phyloP scores from a whole-genome alignment of 2,113 vertebrate genomes.

The Cranoglanis bouderius region DNA sequence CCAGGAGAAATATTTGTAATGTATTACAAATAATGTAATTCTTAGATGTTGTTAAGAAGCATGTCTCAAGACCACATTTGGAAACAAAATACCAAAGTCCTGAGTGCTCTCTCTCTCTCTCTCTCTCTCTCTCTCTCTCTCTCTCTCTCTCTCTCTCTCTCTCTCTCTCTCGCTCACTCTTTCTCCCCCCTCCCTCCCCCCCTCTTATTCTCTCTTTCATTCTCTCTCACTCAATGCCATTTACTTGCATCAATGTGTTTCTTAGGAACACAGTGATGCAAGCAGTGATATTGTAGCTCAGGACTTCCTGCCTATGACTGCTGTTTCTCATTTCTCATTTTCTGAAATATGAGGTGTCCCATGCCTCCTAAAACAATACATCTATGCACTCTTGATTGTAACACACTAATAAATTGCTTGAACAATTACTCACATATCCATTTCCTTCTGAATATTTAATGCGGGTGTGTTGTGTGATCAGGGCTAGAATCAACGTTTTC shows the following conservation, averaged over 20 bases:
- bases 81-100: neutral
- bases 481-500: neutral
- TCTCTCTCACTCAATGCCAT: neutral
- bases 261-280: neutral
- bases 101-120: neutral
- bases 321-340: neutral
- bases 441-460: neutral
- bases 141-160: no score
- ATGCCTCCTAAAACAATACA: neutral
- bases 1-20: neutral
- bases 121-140: no score
- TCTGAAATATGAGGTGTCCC: neutral
- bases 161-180: no score
- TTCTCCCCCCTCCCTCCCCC: no score
- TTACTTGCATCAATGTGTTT: neutral
- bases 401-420: neutral
- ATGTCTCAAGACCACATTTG: neutral
- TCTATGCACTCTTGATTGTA: neutral
- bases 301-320: neutral
- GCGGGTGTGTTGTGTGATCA: neutral
- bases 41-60: neutral
- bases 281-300: neutral
- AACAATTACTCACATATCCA: neutral
- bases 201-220: no score
- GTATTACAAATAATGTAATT: no score